A percentile compares a stretch with the other conserved stretches of the same genome.
These are phyloP conservation scores for Apoda limacodes DNA, from an alignment of 2,888 invertebrate species.

Conservation along the genomic window DNA sequence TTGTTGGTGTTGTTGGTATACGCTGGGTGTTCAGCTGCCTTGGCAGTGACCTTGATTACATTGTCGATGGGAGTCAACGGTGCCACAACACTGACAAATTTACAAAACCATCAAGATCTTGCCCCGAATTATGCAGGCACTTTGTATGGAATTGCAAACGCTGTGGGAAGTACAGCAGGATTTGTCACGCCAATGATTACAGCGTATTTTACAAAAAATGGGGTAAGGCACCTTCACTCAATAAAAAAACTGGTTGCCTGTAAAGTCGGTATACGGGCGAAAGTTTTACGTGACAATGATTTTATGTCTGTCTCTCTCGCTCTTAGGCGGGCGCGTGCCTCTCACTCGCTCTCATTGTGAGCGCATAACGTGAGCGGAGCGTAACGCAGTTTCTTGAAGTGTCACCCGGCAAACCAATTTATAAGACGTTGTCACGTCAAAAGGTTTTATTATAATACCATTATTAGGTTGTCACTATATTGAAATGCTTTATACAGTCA, in stretches of 20 bases:
- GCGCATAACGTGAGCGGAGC: no score
- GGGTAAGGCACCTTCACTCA: slow-evolving; percentile 41
- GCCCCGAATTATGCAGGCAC: slow-evolving; percentile 84
- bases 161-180: slow-evolving; percentile 77
- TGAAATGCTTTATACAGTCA: background rate
- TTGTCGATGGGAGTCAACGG: slow-evolving; percentile 76
- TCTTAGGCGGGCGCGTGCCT: no score
- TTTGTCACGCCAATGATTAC: slow-evolving; percentile 81
- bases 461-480: slow-evolving; percentile 1
- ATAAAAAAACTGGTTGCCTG: no score
- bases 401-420: no score
- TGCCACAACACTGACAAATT: slow-evolving; percentile 71
- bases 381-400: no score
- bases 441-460: background rate
- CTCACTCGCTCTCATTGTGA: no score
- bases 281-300: no score
- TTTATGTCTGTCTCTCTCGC: no score
- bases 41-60: slow-evolving; percentile 74
- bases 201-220: slow-evolving; percentile 71
- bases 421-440: no score
- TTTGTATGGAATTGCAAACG: slow-evolving; percentile 82
- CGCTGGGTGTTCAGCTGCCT: slow-evolving; percentile 71
- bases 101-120: slow-evolving; percentile 78
- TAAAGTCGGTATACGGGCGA: no score
- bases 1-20: slow-evolving; percentile 68